Conservation (phyloP, 2,113 vertebrate genomes). For the Isichthys henryi region DNA sequence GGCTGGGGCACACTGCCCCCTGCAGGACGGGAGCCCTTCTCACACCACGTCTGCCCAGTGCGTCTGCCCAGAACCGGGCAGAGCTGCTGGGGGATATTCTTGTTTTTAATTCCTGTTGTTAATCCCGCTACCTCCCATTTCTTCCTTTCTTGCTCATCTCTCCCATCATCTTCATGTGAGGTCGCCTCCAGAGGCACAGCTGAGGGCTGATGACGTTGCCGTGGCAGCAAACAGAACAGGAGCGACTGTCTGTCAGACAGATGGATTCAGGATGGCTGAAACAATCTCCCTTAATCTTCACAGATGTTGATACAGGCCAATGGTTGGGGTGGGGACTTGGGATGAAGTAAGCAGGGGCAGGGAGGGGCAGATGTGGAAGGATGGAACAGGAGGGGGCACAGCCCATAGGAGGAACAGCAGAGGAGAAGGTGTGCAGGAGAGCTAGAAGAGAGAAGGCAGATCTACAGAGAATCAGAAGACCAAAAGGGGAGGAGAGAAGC, state of each 20-base stretch:
- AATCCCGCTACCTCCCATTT: neutral
- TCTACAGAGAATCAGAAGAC: neutral
- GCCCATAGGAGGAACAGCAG: neutral
- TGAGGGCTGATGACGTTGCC: neutral
- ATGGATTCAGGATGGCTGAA: neutral
- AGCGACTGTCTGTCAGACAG: neutral
- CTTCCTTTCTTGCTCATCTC: neutral
- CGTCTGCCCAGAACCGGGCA: neutral
- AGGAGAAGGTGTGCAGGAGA: constrained; percentile 12
- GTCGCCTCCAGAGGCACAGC: neutral
- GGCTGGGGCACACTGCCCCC: neutral
- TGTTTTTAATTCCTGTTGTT: neutral
- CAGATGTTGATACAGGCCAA: neutral
- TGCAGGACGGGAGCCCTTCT: neutral
- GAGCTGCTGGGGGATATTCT: neutral
- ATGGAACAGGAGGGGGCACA: neutral
- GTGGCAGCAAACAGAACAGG: neutral
- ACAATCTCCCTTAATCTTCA: constrained; percentile 10
- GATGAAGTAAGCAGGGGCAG: neutral
- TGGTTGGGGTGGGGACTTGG: neutral
- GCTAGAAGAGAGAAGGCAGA: neutral
- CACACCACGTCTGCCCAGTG: neutral
- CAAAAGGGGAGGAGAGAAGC: neutral
- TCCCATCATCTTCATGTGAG: neutral
- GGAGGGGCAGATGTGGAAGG: neutral